A percentile compares a stretch with the other conserved stretches of the same genome.
phyloP scores from a whole-genome alignment of 2,113 vertebrate species.

The Planiliza haematocheilus region DNA sequence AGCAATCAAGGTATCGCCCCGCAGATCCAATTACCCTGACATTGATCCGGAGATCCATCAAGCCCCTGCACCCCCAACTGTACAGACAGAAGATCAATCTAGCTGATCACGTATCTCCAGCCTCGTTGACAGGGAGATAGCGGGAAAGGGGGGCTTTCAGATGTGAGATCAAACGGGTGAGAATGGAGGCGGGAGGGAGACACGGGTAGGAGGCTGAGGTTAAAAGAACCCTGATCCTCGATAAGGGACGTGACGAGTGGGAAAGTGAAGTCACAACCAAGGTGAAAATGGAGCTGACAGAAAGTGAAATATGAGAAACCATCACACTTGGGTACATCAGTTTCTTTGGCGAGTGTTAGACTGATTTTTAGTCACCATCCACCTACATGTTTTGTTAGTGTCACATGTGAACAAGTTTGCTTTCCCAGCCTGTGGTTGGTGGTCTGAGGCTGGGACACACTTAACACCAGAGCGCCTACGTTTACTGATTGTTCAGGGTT shows the following conservation, averaged over 20 bases:
- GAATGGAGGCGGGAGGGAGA: constrained; percentile 23
- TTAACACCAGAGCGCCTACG: constrained; percentile 1
- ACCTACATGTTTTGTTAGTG: not conserved
- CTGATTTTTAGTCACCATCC: constrained; percentile 7
- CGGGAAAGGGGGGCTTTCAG: constrained; percentile 27
- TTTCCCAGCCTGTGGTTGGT: constrained; percentile 7
- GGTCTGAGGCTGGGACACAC: constrained; percentile 22
- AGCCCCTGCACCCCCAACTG: constrained; percentile 32
- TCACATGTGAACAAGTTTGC: constrained; percentile 10
- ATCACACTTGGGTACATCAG: constrained; percentile 1
- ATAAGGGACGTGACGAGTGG: constrained; percentile 30
- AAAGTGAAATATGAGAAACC: constrained; percentile 16
- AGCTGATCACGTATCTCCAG: constrained; percentile 62
- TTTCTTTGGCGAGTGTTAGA: constrained; percentile 13
- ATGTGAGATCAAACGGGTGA: constrained; percentile 58
- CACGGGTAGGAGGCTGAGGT: constrained; percentile 7
- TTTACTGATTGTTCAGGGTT: constrained; percentile 25
- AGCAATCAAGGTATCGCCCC: constrained; percentile 52
- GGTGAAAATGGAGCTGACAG: constrained; percentile 28
- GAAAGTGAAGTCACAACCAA: constrained; percentile 34
- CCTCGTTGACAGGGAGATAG: constrained; percentile 47
- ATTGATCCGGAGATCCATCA: constrained; percentile 68
- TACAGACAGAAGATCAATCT: constrained; percentile 74
- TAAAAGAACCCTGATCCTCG: constrained; percentile 34
- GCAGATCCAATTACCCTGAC: constrained; percentile 68